Base-by-base conservation (phyloP, 2,888 invertebrate genomes). In the Fissipunctia ypsillon region DNA sequence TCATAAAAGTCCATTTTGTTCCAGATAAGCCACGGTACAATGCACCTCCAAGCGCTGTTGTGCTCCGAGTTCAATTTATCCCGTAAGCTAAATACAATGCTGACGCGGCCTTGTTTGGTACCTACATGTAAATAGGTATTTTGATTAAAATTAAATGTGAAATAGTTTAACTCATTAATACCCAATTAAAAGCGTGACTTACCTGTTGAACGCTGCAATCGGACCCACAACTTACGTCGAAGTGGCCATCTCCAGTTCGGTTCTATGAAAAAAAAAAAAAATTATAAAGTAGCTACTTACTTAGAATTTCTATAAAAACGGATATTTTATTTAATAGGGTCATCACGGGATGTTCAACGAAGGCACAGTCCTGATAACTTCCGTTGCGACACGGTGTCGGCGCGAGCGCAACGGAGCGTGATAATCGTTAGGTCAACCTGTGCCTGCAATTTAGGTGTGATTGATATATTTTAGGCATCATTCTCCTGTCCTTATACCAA, bases 181-280 rank as follows among this genome's bases (percentile, higher is more conserved):
- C 0, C 19, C 19, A 56, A 56, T 22, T 31, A 45, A 22, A 61
- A 59, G 16, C 38, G 48, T n/a, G 35, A 63, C 77, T 78, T 79
- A 98, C 98, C 97, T 98, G 97, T 92, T 97, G 97, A 75, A 97
- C 96, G 91, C 97, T 97, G 94, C 98, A 98, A 79, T 97, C 97
- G 54, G 97, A 96, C 50, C 97, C 97, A 88, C 98, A 98, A 83
- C 97, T 97, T 68, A 97, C 97, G 90, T 97, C 97, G 86, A 97
- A 97, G 88, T 97, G 97, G n/a, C 96, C 96, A 86, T 97, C 97
- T 84, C 97, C 97, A 80, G 97, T 97, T 85, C 97, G 97, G 91
- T 97, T 98, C 98, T 98, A 97, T 25, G 90, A 90, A 75, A 69
- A 77, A 66, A 45, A 67, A 67, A 45, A 25, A 16, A 43, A n/a